These are phyloP conservation scores for Hydrophis major DNA, from an alignment of 2,797 vertebrate genomes.

Conservation along the genomic window DNA sequence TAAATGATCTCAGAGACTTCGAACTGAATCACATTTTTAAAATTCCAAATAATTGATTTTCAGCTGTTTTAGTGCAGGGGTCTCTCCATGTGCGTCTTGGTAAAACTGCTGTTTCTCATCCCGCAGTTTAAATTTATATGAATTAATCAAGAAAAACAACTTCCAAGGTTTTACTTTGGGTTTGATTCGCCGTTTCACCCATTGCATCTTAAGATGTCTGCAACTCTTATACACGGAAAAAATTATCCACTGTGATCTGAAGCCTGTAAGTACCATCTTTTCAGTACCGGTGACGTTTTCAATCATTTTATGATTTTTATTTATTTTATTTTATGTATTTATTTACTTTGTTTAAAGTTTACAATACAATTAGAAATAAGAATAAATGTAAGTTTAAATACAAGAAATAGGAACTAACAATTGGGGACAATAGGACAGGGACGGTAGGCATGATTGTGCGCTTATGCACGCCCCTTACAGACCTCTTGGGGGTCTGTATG, in stretches of 20 bases:
- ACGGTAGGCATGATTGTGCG: too few species aligned
- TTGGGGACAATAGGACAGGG: too few species aligned
- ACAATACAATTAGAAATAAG: too few species aligned
- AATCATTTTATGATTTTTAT: background rate
- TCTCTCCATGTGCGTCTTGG: background rate
- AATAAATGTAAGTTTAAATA: too few species aligned
- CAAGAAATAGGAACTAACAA: too few species aligned
- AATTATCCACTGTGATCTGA: slow-evolving; percentile 95
- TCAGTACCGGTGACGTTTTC: background rate
- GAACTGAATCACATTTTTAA: background rate
- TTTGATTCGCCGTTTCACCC: slow-evolving; percentile 85
- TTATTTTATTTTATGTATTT: too few species aligned
- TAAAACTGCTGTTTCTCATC: slow-evolving; percentile 34
- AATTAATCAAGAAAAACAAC: slow-evolving; percentile 93
- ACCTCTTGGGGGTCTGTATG: too few species aligned
- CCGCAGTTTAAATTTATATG: slow-evolving; percentile 88
- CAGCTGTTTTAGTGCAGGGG: background rate
- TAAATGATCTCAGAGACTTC: background rate
- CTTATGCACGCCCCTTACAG: too few species aligned
- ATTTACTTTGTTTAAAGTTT: too few species aligned
- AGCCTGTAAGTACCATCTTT: slow-evolving; percentile 78
- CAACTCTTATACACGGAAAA: slow-evolving; percentile 90
- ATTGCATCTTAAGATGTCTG: slow-evolving; percentile 87
- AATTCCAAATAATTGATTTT: background rate
- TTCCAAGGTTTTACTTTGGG: slow-evolving; percentile 92